Evolutionary conservation across 2,113 vertebrate species (phyloP).

Genomic region (Passer montanus): DNA sequence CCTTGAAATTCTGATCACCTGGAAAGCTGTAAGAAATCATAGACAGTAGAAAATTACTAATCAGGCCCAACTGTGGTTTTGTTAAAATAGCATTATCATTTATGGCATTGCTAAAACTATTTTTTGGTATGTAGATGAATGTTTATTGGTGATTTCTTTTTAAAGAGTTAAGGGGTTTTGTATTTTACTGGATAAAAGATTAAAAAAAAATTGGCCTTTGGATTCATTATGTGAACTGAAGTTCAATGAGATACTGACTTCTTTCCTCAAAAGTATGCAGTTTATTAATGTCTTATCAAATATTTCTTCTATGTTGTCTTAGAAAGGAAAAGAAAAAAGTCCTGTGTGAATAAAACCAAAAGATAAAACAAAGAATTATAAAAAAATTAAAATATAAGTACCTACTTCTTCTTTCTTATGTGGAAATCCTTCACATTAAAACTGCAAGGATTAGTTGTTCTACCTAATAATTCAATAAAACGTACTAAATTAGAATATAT

Average conservation of each 20-base stretch:
- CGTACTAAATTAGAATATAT: background rate
- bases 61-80: background rate
- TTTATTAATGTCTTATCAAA: background rate
- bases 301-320: background rate
- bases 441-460: background rate
- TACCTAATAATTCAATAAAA: background rate
- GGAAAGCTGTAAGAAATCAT: background rate
- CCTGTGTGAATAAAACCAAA: background rate
- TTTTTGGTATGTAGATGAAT: background rate
- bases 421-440: background rate
- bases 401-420: background rate
- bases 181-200: background rate
- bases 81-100: background rate
- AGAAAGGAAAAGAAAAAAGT: background rate
- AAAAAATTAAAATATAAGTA: background rate
- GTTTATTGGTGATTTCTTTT: background rate
- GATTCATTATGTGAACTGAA: background rate
- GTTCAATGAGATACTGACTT: background rate
- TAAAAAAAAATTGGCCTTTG: background rate
- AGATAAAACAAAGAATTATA: background rate
- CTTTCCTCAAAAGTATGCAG: background rate
- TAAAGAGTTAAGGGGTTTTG: background rate
- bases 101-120: background rate
- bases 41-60: background rate
- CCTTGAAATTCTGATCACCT: background rate